A percentile compares a stretch with the other conserved stretches of the same genome.
Evolutionary conservation across 2,888 invertebrate genomes (phyloP).

Genomic region (Eulithis prunata): DNA sequence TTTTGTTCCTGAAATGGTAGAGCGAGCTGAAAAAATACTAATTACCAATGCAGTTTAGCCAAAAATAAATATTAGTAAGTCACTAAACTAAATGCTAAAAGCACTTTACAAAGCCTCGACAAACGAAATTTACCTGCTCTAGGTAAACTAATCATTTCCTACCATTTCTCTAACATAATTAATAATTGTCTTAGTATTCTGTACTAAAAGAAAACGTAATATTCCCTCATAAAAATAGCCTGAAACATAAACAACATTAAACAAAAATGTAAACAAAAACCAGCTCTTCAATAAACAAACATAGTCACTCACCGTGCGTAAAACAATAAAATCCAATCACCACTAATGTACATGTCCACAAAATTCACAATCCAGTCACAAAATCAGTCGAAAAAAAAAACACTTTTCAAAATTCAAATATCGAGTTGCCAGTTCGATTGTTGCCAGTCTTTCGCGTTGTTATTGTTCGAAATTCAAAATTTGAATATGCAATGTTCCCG

Average conservation of each 20-base stretch:
- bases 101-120: too few species aligned
- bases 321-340: constrained; percentile 53
- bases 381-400: not conserved
- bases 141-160: too few species aligned
- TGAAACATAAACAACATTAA: constrained; percentile 10
- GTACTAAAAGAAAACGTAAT: not conserved
- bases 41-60: too few species aligned
- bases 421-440: not conserved
- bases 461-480: constrained; percentile 49
- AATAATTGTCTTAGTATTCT: too few species aligned
- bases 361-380: constrained; percentile 22
- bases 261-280: constrained; percentile 11
- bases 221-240: constrained; percentile 3
- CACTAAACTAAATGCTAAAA: too few species aligned
- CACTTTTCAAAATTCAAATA: constrained; percentile 16
- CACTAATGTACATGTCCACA: constrained; percentile 45
- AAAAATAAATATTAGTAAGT: too few species aligned
- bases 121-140: too few species aligned
- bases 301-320: constrained; percentile 48
- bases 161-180: too few species aligned
- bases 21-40: too few species aligned
- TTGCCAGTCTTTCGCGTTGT: constrained; percentile 48
- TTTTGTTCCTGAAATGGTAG: too few species aligned
- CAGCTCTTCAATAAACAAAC: constrained; percentile 26
- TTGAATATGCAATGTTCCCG: constrained; percentile 40